Base-by-base conservation (phyloP, 2,888 invertebrate species). In the Ormyrus pomaceus region DNA sequence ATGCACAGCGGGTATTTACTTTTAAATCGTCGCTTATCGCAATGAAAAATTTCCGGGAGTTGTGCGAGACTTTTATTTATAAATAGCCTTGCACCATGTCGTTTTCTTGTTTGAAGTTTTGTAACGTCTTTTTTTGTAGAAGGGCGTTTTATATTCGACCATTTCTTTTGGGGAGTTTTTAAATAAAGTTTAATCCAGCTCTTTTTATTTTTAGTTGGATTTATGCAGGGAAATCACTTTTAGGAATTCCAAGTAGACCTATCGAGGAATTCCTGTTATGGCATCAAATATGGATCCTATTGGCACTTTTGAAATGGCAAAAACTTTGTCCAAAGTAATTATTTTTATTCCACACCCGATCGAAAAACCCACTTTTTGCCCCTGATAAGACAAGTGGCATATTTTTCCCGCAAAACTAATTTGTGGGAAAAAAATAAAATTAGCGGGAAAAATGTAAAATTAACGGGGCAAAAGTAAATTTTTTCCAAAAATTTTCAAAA, bases 241-340 rank as follows among this genome's bases (percentile, higher is more conserved):
- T 91, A 93, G 95, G 53, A 97, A 97, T 92, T 97, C 97, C 0
- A 95, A 95, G 74, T 94, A 94, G 88, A 94, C 93, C 4, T 97
- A 96, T 91, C 93, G 93, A 84, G 97, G 97, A 2, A 94, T 98
- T 61, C 98, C 98, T 0, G 94, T 98, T 19, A 97, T 98, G 94
- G 97, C 97, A 1, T 96, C 97, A 83, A 98, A 98, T 90, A 98
- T 98, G 98, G 98, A 98, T 91, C 98, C 98, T 0, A 95, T 97
- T n/a, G 98, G 98, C 70, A 98, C 98, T 13, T 98, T 98, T 91
- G 96, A 97, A 90, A 97, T 98, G 96, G 97, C 98, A 4, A 93
- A 92, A 87, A 94, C 95, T 73, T 91, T 98, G 51, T 94, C 95
- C 19, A 95, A 96, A 93, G 97, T 96, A 92, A 86, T 62, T 77